Percentiles rank a stretch among this genome's conserved stretches.
These are phyloP conservation scores for Drosophila watanabei DNA, from an alignment of 1,140 invertebrate genomes.

Conservation along the genomic window DNA sequence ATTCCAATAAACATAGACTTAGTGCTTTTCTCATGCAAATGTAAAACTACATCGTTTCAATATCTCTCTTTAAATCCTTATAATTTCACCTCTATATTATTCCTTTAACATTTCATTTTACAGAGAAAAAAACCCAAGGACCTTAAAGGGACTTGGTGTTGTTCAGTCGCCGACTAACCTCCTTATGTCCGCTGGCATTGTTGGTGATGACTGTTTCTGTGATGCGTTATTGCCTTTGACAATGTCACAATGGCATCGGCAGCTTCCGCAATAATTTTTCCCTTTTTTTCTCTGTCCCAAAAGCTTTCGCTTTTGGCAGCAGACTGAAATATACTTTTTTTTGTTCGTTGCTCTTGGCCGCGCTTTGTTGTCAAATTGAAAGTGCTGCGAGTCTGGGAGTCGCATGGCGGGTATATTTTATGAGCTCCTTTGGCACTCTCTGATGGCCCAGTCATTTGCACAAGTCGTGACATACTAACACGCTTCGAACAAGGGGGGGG, in stretches of 20 bases:
- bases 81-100: background rate
- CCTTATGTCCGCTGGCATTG: conserved; percentile 22
- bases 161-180: conserved; percentile 26
- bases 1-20: background rate
- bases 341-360: conserved; percentile 28
- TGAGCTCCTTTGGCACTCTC: conserved; percentile 78
- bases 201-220: conserved; percentile 46
- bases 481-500: conserved; percentile 27
- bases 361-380: conserved; percentile 70
- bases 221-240: conserved; percentile 74
- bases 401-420: conserved; percentile 65
- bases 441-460: conserved; percentile 80
- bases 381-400: conserved; percentile 26
- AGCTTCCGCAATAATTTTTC: conserved; percentile 67
- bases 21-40: background rate
- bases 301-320: conserved; percentile 48
- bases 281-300: conserved; percentile 3
- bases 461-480: conserved; percentile 76
- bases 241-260: conserved; percentile 75
- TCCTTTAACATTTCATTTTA: background rate
- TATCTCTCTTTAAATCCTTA: background rate
- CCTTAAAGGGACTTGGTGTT: conserved; percentile 23
- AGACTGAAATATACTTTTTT: conserved; percentile 51
- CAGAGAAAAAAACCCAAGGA: background rate
- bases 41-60: background rate